Evolutionary conservation across 64 coral and sea anemone species (phyloP).

Genomic region (Montipora foliosa): DNA sequence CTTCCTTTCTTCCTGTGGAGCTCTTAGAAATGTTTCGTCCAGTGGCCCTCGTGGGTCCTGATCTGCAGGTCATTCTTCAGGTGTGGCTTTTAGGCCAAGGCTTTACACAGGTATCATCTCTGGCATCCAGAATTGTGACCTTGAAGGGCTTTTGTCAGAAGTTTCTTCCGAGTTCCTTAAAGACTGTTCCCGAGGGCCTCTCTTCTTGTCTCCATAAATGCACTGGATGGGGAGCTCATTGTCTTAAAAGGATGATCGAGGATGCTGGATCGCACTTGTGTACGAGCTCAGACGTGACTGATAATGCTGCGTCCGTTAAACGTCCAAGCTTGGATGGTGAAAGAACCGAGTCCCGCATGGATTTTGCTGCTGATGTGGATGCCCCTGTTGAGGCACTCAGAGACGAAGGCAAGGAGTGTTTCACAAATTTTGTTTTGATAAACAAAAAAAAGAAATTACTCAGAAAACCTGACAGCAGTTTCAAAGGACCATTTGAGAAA

Average conservation of each 20-base stretch:
- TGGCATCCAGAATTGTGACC: slow-evolving; percentile 84
- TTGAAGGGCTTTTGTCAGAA: slow-evolving; percentile 68
- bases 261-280: slow-evolving; percentile 79
- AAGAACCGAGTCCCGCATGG: slow-evolving; percentile 43
- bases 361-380: slow-evolving; percentile 71
- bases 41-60: slow-evolving; percentile 83
- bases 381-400: slow-evolving; percentile 40
- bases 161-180: slow-evolving; percentile 67
- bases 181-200: slow-evolving; percentile 34
- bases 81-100: slow-evolving; percentile 88
- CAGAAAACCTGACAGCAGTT: neutral
- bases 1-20: slow-evolving; percentile 81
- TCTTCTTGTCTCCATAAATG: slow-evolving; percentile 79
- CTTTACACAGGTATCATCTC: slow-evolving; percentile 76
- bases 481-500: too few species aligned
- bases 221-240: slow-evolving; percentile 78
- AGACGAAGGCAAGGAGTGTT: slow-evolving; percentile 21
- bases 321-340: slow-evolving; percentile 1
- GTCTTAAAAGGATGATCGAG: slow-evolving; percentile 80
- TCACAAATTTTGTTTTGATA: neutral
- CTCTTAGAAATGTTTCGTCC: slow-evolving; percentile 77
- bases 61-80: slow-evolving; percentile 81
- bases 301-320: neutral
- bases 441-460: neutral
- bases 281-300: slow-evolving; percentile 21